Percentiles rank a stretch among this genome's conserved stretches.
Conservation (phyloP, 2,888 invertebrate species). For the Zygothrica quintamaculata region DNA sequence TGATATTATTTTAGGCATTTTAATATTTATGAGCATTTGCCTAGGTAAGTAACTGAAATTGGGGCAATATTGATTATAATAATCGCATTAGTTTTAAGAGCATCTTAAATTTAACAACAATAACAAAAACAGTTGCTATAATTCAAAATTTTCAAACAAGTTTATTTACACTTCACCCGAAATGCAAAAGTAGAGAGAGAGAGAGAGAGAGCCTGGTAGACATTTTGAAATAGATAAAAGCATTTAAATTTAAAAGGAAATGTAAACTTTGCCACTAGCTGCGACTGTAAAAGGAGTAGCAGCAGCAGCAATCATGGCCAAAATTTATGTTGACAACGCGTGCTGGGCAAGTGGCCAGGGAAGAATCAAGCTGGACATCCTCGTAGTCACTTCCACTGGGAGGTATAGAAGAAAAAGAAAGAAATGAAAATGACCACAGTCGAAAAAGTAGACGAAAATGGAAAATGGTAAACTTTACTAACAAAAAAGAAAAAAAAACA, state of each 20-base stretch:
- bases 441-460: slow-evolving; percentile 11
- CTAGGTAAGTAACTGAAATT: no score
- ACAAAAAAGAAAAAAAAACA: slow-evolving; percentile 8
- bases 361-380: background rate
- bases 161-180: background rate
- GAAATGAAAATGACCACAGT: slow-evolving; percentile 45
- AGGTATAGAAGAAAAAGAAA: slow-evolving; percentile 24
- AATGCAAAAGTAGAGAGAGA: no score
- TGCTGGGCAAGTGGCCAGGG: slow-evolving; percentile 61
- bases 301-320: slow-evolving; percentile 42
- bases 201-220: slow-evolving; percentile 35
- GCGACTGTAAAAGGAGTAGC: no score
- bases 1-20: no score
- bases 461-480: slow-evolving; percentile 22
- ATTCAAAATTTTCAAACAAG: no score
- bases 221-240: slow-evolving; percentile 63
- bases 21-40: no score
- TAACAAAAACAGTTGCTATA: no score
- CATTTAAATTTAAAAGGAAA: slow-evolving; percentile 65
- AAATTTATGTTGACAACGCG: slow-evolving; percentile 73
- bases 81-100: no score
- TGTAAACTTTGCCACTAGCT: slow-evolving; percentile 60
- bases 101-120: no score
- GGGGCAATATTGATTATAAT: no score
- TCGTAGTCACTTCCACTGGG: slow-evolving; percentile 20